phyloP scores from a whole-genome alignment of 2,797 vertebrate genomes.

The Spondyliosoma cantharus region DNA sequence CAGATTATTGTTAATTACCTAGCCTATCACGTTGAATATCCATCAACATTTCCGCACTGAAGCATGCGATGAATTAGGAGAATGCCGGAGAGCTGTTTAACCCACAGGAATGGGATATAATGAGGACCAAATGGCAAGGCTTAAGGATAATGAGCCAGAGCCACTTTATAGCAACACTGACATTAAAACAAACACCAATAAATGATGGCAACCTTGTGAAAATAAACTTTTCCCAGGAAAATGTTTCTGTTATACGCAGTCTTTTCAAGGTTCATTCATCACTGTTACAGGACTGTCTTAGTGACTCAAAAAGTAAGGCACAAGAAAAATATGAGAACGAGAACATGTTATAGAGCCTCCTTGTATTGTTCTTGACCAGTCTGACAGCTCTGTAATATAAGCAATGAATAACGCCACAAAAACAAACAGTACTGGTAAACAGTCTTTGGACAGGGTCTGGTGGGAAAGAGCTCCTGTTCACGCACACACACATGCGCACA shows the following conservation, averaged over 20 bases:
- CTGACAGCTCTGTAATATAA: slow-evolving; percentile 10
- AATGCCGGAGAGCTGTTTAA: slow-evolving; percentile 52
- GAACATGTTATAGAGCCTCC: not conserved
- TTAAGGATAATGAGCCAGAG: slow-evolving; percentile 70
- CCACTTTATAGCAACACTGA: slow-evolving; percentile 65
- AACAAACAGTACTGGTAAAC: slow-evolving; percentile 29
- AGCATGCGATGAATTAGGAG: slow-evolving; percentile 53
- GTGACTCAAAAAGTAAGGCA: slow-evolving; percentile 5
- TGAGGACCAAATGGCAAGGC: slow-evolving; percentile 71
- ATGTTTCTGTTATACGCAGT: slow-evolving; percentile 19
- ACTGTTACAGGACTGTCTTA: not conserved
- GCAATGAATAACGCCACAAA: not conserved
- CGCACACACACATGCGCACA: no score
- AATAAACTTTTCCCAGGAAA: slow-evolving; percentile 52
- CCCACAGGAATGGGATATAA: slow-evolving; percentile 70
- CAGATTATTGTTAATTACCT: slow-evolving; percentile 35
- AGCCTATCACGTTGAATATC: slow-evolving; percentile 23
- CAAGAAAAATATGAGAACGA: not conserved
- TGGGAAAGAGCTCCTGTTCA: slow-evolving; percentile 51
- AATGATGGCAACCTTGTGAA: slow-evolving; percentile 52
- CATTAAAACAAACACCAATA: slow-evolving; percentile 72
- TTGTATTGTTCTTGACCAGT: slow-evolving; percentile 5
- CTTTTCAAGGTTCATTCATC: slow-evolving; percentile 25
- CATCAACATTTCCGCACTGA: slow-evolving; percentile 48
- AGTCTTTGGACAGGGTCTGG: slow-evolving; percentile 11